Conservation (phyloP, 1,140 invertebrate species). For the Heliothis virescens region DNA sequence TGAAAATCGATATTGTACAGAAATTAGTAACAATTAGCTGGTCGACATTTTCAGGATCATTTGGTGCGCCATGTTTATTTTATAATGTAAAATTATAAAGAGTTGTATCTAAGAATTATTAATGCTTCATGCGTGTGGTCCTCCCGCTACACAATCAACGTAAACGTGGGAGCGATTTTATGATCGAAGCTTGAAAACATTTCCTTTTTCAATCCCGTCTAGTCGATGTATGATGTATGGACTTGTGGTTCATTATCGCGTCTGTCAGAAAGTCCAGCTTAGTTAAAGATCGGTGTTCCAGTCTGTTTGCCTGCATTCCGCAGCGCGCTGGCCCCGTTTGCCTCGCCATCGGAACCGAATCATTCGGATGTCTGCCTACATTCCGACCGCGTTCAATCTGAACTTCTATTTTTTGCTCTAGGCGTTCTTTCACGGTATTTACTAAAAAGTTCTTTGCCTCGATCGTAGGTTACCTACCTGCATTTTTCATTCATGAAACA, state of each 20-base stretch:
- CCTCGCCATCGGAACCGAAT: slow-evolving; percentile 55
- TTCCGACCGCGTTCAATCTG: slow-evolving; percentile 43
- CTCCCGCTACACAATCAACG: background rate
- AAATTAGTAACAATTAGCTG: no score
- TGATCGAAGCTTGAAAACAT: slow-evolving; percentile 5
- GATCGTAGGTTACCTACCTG: slow-evolving; percentile 2
- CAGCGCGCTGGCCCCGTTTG: slow-evolving; percentile 57
- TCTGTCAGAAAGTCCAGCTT: slow-evolving; percentile 53
- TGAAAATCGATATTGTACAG: no score
- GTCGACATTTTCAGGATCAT: no score
- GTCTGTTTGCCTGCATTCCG: slow-evolving; percentile 67
- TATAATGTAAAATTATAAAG: background rate
- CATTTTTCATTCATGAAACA: slow-evolving; percentile 19
- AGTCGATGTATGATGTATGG: slow-evolving; percentile 14
- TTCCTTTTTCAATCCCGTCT: slow-evolving; percentile 12
- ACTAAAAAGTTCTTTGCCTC: slow-evolving; percentile 31
- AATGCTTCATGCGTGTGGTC: slow-evolving; percentile 13
- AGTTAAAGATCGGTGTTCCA: slow-evolving; percentile 63
- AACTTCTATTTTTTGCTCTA: slow-evolving; percentile 43
- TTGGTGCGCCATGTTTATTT: no score
- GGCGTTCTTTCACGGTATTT: slow-evolving; percentile 25
- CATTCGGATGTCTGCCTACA: slow-evolving; percentile 59
- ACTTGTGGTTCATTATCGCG: slow-evolving; percentile 26
- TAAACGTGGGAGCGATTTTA: slow-evolving; percentile 16
- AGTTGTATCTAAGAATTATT: background rate